phyloP scores from a whole-genome alignment of 2,113 vertebrate genomes.

The Muntiacus reevesi region DNA sequence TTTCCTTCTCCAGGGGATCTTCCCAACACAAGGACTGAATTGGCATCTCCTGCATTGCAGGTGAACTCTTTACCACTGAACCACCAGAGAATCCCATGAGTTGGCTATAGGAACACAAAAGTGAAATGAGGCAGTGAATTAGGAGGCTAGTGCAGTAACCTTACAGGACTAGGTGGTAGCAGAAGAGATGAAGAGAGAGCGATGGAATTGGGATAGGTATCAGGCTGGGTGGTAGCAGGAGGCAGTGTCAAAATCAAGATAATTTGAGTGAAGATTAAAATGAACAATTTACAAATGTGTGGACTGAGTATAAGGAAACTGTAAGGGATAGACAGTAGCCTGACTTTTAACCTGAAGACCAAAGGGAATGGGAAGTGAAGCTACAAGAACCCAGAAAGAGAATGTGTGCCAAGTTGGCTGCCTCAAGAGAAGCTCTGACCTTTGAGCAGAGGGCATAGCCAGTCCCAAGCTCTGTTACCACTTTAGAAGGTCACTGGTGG shows the following conservation, averaged over 20 bases:
- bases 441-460: neutral
- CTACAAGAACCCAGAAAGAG: neutral
- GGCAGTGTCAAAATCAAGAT: neutral
- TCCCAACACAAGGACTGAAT: neutral
- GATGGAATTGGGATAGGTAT: neutral
- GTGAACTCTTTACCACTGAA: neutral
- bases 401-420: neutral
- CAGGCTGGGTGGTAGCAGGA: neutral
- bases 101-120: neutral
- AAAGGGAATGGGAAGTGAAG: neutral
- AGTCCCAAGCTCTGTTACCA: neutral
- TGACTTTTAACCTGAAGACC: neutral
- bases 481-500: neutral
- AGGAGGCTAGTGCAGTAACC: neutral
- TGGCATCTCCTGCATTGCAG: neutral
- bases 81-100: neutral
- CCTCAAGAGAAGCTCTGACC: neutral
- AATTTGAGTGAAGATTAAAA: conserved; percentile 25
- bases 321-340: neutral
- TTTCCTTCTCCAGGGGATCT: neutral
- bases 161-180: neutral
- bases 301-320: neutral
- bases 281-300: conserved; percentile 18
- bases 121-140: neutral
- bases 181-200: neutral